Evolutionary conservation across 2,888 invertebrate species (phyloP), one percentile per base, ranked within the genome.

Genomic region (Tigriopus californicus): DNA sequence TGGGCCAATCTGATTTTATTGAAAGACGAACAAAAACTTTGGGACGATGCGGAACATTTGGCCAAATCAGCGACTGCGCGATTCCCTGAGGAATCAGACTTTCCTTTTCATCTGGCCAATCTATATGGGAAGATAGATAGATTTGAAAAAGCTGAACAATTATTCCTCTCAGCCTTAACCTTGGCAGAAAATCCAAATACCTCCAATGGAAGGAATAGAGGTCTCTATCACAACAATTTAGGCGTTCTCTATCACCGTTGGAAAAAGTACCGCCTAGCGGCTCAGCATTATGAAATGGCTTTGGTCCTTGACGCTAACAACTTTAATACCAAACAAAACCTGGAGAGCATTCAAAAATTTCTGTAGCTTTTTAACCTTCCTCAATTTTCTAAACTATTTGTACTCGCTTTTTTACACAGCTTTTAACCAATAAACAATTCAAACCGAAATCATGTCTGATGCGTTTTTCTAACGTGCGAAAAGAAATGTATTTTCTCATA

Each of bases 241-340:
- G 87, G 86, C 61, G 89, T 92, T 20, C 74, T 92, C n/a, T 91
- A 91, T 70, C 91, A 91, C 73, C 80, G 89, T 22, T 90, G 89
- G 89, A 82, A 82, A 63, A 87, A 83, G 71, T 75, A 78, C 61
- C 75, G 78, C 6, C 73, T 79, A 65, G 92, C 92, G 1, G 77
- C 81, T 67, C 70, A 76, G 63, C 79, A 82, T 73, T 94, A 94
- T 68, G 73, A 74, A 65, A 79, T 76, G 66, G 87, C 91, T 13
- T 72, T 92, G 57, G 72, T 76, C 65, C 70, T 89, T 1, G 80
- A 88, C 69, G 82, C 86, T 0, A 71, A 73, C 51, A 77, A 82
- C 62, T 75, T 74, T 65, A 84, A 81, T 65, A 82, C 84, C 1
- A 76, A 73, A 62, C 78, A 78, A 63, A 86, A 88, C 74, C 75